phyloP scores from a whole-genome alignment of 2,113 vertebrate genomes.

The Albula glossodonta region DNA sequence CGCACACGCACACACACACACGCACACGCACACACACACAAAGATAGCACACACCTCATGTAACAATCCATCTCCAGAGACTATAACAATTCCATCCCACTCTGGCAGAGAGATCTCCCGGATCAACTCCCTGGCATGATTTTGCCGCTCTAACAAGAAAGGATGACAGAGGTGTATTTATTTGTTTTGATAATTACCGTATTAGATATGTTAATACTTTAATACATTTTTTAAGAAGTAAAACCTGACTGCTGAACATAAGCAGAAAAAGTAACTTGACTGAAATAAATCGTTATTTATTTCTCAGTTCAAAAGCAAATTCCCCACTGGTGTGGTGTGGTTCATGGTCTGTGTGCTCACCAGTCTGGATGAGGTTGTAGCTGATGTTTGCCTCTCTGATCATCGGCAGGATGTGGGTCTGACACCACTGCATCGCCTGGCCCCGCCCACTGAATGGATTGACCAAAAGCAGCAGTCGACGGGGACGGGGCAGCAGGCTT shows the following conservation, averaged over 20 bases:
- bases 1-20: too few relatives aligned
- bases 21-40: too few relatives aligned
- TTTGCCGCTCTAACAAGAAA: conserved; percentile 74
- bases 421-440: conserved; percentile 84
- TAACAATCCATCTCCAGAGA: conserved; percentile 86
- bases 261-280: background rate
- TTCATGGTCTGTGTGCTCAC: conserved; percentile 49
- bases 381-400: conserved; percentile 86
- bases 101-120: conserved; percentile 76
- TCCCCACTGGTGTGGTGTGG: background rate
- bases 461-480: conserved; percentile 82
- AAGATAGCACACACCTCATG: conserved; percentile 71
- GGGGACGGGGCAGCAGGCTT: conserved; percentile 76
- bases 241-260: background rate
- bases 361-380: conserved; percentile 90
- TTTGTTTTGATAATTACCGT: background rate
- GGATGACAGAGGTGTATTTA: conserved; percentile 14
- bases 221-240: too few relatives aligned
- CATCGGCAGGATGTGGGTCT: conserved; percentile 84
- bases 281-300: background rate
- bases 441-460: conserved; percentile 87
- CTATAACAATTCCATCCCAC: conserved; percentile 85
- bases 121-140: conserved; percentile 85
- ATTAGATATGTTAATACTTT: too few relatives aligned
- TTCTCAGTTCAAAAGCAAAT: background rate